These are phyloP conservation scores for Pachyseris speciosa DNA, from an alignment of 64 coral and sea anemone genomes.

Conservation along the genomic window DNA sequence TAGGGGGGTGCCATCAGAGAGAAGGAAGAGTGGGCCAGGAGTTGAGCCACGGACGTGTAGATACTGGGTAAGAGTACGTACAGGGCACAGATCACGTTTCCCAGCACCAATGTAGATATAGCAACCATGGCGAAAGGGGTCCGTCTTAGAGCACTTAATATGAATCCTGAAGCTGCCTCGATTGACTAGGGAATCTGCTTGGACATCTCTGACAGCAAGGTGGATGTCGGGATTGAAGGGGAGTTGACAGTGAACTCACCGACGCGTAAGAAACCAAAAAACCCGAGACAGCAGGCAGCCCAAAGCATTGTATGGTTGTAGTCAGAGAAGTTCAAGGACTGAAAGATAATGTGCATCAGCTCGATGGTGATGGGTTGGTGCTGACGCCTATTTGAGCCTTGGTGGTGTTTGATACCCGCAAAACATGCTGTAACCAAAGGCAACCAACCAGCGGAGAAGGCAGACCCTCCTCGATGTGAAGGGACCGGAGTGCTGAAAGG, in stretches of 20 bases:
- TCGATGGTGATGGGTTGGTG: no score
- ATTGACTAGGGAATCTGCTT: no score
- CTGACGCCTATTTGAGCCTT: background rate
- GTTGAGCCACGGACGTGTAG: background rate
- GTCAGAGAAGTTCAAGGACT: background rate
- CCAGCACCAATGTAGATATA: no score
- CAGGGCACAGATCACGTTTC: no score
- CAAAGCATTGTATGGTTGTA: background rate
- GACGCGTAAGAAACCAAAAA: background rate
- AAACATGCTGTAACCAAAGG: background rate
- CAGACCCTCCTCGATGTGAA: background rate
- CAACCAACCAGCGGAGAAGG: background rate
- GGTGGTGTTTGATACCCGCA: background rate
- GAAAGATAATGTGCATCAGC: background rate
- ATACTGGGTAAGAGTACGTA: no score
- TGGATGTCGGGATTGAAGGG: background rate
- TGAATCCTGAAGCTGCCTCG: background rate
- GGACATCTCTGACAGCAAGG: no score
- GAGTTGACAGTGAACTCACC: no score
- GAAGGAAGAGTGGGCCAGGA: background rate
- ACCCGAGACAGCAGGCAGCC: background rate
- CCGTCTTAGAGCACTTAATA: constrained; percentile 11
- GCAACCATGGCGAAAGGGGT: background rate
- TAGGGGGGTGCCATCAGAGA: background rate
- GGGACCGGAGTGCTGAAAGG: no score